Evolutionary conservation across 2,888 invertebrate species (phyloP).

Genomic region (Chalcis sispes): DNA sequence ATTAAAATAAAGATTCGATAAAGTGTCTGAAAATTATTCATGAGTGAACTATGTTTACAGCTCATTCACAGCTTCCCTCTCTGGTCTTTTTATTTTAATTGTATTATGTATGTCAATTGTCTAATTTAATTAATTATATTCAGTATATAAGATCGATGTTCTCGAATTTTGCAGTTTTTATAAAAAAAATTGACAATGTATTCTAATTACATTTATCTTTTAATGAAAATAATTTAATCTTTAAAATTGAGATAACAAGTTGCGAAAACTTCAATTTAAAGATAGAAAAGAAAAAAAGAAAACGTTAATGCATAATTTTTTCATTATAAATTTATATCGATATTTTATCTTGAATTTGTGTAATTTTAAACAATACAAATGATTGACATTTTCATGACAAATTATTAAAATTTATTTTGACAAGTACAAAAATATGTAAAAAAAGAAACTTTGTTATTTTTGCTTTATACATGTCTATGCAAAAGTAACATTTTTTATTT

Average conservation of each 20-base stretch:
- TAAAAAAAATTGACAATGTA: slow-evolving; percentile 46
- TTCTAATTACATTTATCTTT: slow-evolving; percentile 42
- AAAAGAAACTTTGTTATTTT: slow-evolving; percentile 34
- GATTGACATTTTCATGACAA: slow-evolving; percentile 34
- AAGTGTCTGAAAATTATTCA: slow-evolving; percentile 20
- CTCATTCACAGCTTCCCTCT: slow-evolving; percentile 28
- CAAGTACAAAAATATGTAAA: slow-evolving; percentile 5
- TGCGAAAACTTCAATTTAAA: slow-evolving; percentile 35
- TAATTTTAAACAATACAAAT: slow-evolving; percentile 47
- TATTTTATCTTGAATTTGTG: slow-evolving; percentile 34
- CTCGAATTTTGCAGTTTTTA: slow-evolving; percentile 54
- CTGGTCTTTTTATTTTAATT: slow-evolving; percentile 51
- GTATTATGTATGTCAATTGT: slow-evolving; percentile 51
- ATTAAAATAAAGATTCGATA: slow-evolving; percentile 28
- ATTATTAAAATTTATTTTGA: slow-evolving; percentile 7
- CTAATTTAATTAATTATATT: slow-evolving; percentile 50
- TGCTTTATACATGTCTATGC: slow-evolving; percentile 4
- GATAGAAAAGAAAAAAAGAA: slow-evolving; percentile 1
- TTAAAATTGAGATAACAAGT: slow-evolving; percentile 32
- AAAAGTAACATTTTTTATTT: slow-evolving; percentile 33
- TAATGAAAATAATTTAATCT: slow-evolving; percentile 24
- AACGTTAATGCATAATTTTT: slow-evolving; percentile 46
- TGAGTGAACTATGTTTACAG: slow-evolving; percentile 35
- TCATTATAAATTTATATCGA: slow-evolving; percentile 42
- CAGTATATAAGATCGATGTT: slow-evolving; percentile 50